These are phyloP conservation scores for Eristalis tenax DNA, from an alignment of 2,888 invertebrate species.

Conservation along the genomic window DNA sequence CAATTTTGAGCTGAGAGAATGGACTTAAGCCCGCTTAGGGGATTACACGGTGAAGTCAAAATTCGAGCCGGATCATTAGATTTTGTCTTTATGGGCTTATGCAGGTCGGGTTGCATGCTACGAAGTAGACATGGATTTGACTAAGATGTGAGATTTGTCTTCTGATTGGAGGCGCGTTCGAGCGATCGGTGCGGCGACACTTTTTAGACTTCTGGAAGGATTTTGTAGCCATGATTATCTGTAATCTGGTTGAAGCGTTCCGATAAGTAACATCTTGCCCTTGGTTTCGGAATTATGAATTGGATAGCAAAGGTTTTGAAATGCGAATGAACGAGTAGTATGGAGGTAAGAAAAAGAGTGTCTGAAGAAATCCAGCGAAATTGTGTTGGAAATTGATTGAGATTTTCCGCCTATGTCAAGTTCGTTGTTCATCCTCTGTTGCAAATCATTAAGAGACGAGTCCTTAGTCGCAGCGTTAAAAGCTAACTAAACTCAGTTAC, in stretches of 20 bases:
- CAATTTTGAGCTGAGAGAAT: constrained; percentile 27
- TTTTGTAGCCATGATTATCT: background rate
- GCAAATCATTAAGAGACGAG: no score
- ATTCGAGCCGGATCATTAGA: constrained; percentile 61
- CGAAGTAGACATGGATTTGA: background rate
- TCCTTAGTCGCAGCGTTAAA: no score
- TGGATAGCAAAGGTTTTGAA: background rate
- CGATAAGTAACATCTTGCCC: background rate
- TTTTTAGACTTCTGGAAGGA: background rate
- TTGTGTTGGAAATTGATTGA: no score
- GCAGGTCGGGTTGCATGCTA: constrained; percentile 42
- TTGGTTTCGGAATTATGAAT: background rate
- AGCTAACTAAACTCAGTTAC: no score
- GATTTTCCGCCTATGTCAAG: no score
- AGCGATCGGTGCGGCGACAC: background rate
- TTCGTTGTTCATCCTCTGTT: no score
- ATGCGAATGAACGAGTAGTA: background rate
- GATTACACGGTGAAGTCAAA: constrained; percentile 67
- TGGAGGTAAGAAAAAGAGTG: background rate
- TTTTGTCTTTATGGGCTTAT: constrained; percentile 49
- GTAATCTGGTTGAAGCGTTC: background rate
- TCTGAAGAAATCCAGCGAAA: background rate
- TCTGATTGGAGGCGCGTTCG: background rate
- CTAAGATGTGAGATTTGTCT: background rate
- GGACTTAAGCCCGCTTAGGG: constrained; percentile 53